A percentile compares a stretch with the other conserved stretches of the same genome.
These are phyloP conservation scores for Poecilobothrus nobilitatus DNA, from an alignment of 2,888 invertebrate species.

Conservation along the genomic window DNA sequence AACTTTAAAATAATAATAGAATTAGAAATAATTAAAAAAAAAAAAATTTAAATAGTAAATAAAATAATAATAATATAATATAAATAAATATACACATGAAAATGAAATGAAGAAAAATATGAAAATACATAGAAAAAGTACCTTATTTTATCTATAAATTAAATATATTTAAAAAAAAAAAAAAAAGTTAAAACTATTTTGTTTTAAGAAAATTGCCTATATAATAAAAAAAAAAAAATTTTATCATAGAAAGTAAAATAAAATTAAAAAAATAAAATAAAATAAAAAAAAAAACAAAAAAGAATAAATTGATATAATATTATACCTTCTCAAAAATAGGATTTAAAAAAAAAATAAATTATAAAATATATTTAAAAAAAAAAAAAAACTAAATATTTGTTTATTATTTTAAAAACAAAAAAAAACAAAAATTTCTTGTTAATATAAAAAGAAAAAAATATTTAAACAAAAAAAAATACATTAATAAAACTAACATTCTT, in stretches of 20 bases:
- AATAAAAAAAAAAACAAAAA: too few species aligned
- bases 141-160: background rate
- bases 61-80: background rate
- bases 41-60: too few species aligned
- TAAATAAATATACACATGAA: background rate
- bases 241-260: background rate
- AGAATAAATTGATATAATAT: background rate
- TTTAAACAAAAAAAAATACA: too few species aligned
- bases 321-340: constrained; percentile 2
- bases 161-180: background rate
- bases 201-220: constrained; percentile 6
- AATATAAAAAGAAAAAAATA: background rate
- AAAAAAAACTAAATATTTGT: background rate
- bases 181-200: constrained; percentile 6
- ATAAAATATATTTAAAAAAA: background rate
- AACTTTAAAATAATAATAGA: too few species aligned
- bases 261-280: background rate
- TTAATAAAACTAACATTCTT: constrained; percentile 2
- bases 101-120: background rate
- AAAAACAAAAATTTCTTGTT: background rate
- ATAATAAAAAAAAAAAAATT: background rate
- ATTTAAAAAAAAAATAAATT: background rate
- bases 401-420: background rate
- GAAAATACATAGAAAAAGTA: constrained; percentile 1
- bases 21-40: too few species aligned